phyloP scores from a whole-genome alignment of 2,113 vertebrate species.

The Crotalus viridis region DNA sequence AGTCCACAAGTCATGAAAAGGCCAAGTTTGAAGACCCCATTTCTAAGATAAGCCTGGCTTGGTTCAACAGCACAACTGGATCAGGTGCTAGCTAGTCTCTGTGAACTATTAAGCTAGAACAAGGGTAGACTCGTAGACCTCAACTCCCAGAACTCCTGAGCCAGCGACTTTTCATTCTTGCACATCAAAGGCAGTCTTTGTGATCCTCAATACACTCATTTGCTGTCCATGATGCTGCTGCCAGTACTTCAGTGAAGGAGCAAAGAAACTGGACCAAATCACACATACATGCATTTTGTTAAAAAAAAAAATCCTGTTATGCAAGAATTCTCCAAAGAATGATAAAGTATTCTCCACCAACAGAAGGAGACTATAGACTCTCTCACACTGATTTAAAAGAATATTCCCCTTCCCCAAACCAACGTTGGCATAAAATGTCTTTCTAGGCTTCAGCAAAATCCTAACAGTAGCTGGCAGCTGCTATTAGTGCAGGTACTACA shows the following conservation, averaged over 20 bases:
- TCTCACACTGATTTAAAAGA: not conserved
- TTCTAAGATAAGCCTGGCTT: not conserved
- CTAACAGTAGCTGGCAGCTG: not conserved
- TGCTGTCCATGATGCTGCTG: not conserved
- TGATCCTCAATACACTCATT: not conserved
- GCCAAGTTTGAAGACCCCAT: too few species aligned
- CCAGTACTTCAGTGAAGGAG: not conserved
- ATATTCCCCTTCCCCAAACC: not conserved
- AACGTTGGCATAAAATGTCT: not conserved
- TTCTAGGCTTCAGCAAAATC: not conserved
- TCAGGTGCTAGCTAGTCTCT: too few species aligned
- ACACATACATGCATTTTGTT: not conserved
- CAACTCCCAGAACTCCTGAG: too few species aligned
- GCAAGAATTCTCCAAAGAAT: not conserved
- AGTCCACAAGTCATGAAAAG: too few species aligned
- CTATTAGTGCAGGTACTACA: not conserved
- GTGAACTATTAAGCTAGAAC: not conserved
- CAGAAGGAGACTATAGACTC: not conserved
- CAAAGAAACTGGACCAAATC: not conserved
- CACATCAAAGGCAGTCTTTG: not conserved
- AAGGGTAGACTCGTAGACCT: not conserved
- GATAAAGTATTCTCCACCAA: too few species aligned
- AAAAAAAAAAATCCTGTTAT: not conserved
- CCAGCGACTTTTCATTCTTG: not conserved
- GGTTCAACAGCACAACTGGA: not conserved